phyloP scores from a whole-genome alignment of 2,888 invertebrate genomes.

The Scotopteryx bipunctaria region DNA sequence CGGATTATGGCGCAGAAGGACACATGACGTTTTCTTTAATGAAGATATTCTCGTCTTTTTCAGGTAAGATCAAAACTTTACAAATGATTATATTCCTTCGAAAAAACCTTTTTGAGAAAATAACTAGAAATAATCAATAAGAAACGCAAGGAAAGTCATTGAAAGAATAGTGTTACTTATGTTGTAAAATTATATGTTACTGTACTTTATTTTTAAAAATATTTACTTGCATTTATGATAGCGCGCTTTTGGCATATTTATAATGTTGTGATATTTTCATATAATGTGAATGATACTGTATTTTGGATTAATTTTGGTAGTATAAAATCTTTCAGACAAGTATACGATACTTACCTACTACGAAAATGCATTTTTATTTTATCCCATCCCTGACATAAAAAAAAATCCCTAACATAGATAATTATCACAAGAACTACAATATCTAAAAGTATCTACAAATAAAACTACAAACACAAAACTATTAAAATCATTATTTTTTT shows the following conservation, averaged over 20 bases:
- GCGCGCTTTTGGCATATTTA: conserved; percentile 75
- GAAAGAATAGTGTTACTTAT: conserved; percentile 58
- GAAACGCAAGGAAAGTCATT: conserved; percentile 51
- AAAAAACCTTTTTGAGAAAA: conserved; percentile 47
- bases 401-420: no score
- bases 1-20: no score
- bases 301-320: conserved; percentile 74
- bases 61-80: conserved; percentile 36
- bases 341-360: conserved; percentile 67
- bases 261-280: conserved; percentile 76
- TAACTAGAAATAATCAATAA: conserved; percentile 55
- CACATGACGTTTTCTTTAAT: background rate
- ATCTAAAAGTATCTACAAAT: no score
- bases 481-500: conserved; percentile 29
- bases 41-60: conserved; percentile 7
- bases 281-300: conserved; percentile 75
- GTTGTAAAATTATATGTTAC: conserved; percentile 72
- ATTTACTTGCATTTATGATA: conserved; percentile 74
- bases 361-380: conserved; percentile 43
- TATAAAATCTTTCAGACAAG: conserved; percentile 77
- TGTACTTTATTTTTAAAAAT: conserved; percentile 72
- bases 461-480: conserved; percentile 29
- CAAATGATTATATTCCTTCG: conserved; percentile 24
- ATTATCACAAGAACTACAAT: no score
- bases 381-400: conserved; percentile 31